Evolutionary conservation across 2,888 invertebrate genomes (phyloP), one percentile per base, ranked within the genome.

Genomic region (Amiota mariae): DNA sequence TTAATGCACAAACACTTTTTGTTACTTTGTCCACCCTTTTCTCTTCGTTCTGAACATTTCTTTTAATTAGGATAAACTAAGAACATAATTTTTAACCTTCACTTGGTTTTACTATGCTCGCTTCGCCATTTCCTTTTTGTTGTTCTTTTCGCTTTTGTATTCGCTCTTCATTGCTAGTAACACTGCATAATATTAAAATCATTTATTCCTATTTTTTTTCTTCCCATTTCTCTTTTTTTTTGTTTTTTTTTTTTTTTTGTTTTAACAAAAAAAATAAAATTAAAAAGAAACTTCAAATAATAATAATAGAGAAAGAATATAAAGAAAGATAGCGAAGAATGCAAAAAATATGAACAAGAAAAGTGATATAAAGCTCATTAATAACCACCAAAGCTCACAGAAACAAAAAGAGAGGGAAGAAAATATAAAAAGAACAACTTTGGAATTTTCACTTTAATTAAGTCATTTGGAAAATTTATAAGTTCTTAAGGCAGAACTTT

Each of bases 41-140:
- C 64, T n/a, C 15, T 8, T 64, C 64, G n/a, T 47, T 47, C 46
- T 64, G 9, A 64, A 13, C 46, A 51, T 67, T 67, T 67, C 51
- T 51, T 67, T 67, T 67, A 67, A 67, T 67, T 67, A 67, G 49
- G 51, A 67, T 67, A 49, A 67, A 67, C 67, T 51, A 67, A 67
- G 67, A 67, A 67, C 67, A 67, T 51, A 67, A 67, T 51, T 67
- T 67, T 67, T 67, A 67, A 67, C 67, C 49, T 67, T 51, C 51
- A 20, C 67, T 20, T 51, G 20, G 24, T 49, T 67, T 61, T 18
- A 1, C 13, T 36, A 36, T 4, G 36, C 36, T 36, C 36, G 8
- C 36, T 36, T 36, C 36, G 6, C 36, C 36, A 36, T 61, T 61
- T 61, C 24, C 10, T 8, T 67, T 67, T 8, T 67, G 48, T 49